Conservation (phyloP, 2,797 vertebrate species). For the Argyrosomus regius region DNA sequence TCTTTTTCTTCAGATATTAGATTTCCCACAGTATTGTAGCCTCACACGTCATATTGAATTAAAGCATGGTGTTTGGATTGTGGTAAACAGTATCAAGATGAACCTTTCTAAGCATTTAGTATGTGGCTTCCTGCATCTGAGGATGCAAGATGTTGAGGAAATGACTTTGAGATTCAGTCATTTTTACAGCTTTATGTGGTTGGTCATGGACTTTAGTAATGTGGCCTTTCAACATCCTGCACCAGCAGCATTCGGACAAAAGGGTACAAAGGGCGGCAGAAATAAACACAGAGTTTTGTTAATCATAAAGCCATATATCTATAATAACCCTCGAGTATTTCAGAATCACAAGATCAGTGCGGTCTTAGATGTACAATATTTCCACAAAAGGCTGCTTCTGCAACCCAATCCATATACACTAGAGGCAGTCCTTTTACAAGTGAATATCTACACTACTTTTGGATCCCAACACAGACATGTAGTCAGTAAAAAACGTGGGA, state of each 20-base stretch:
- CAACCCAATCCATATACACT: neutral
- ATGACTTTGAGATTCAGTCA: slow-evolving; percentile 62
- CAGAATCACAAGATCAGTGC: neutral
- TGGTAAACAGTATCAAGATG: slow-evolving; percentile 36
- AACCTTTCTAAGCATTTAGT: slow-evolving; percentile 51
- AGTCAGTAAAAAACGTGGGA: slow-evolving; percentile 70
- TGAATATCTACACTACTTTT: neutral
- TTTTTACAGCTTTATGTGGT: slow-evolving; percentile 71
- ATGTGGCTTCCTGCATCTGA: slow-evolving; percentile 63
- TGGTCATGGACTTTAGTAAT: slow-evolving; percentile 53
- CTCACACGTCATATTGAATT: neutral
- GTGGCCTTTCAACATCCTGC: slow-evolving; percentile 52
- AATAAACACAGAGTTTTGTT: neutral
- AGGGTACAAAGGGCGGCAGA: neutral
- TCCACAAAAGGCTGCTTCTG: neutral
- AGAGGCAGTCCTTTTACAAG: slow-evolving; percentile 1
- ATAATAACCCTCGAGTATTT: neutral
- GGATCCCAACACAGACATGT: slow-evolving; percentile 42
- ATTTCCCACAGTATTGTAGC: neutral
- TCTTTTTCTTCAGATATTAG: neutral
- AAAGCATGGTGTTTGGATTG: slow-evolving; percentile 40
- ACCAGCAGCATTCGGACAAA: slow-evolving; percentile 14
- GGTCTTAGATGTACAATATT: neutral
- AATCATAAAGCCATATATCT: neutral
- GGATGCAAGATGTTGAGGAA: slow-evolving; percentile 71